Percentiles rank a stretch among this genome's conserved stretches.
phyloP scores from a whole-genome alignment of 2,797 vertebrate genomes.

The Periparus ater region DNA sequence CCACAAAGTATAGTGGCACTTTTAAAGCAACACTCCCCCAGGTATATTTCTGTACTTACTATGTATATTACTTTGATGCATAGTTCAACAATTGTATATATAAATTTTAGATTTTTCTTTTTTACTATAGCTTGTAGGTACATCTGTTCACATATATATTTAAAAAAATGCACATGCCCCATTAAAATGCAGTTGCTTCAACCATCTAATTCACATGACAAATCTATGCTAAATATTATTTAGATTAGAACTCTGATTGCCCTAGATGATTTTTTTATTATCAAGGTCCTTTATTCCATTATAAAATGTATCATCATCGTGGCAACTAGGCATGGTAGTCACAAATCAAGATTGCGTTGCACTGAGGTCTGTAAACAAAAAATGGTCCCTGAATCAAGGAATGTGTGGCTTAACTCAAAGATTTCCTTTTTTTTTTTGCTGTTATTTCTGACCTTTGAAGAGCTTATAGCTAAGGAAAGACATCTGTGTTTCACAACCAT shows the following conservation, averaged over 20 bases:
- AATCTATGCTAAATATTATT: not conserved
- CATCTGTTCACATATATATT: not conserved
- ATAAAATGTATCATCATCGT: not conserved
- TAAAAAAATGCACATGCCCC: not conserved
- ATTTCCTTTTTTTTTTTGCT: not conserved
- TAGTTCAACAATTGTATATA: not conserved
- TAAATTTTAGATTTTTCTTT: not conserved
- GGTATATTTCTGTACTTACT: not conserved
- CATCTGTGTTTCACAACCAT: not conserved
- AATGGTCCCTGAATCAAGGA: not conserved
- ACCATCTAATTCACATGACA: not conserved
- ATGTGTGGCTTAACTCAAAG: not conserved
- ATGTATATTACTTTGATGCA: not conserved
- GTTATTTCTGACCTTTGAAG: not conserved
- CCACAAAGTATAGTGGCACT: not conserved
- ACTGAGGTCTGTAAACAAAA: not conserved
- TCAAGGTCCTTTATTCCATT: not conserved
- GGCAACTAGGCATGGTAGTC: not conserved
- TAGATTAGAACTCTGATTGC: not conserved
- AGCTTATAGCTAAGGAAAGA: not conserved
- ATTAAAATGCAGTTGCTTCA: not conserved
- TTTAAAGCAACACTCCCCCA: not conserved
- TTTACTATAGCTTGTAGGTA: not conserved
- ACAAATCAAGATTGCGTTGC: slow-evolving; percentile 1
- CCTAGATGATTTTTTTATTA: not conserved